A percentile compares a stretch with the other conserved stretches of the same genome.
Conservation (phyloP, 1,140 invertebrate genomes). For the Hyposmocoma kahamanoa region DNA sequence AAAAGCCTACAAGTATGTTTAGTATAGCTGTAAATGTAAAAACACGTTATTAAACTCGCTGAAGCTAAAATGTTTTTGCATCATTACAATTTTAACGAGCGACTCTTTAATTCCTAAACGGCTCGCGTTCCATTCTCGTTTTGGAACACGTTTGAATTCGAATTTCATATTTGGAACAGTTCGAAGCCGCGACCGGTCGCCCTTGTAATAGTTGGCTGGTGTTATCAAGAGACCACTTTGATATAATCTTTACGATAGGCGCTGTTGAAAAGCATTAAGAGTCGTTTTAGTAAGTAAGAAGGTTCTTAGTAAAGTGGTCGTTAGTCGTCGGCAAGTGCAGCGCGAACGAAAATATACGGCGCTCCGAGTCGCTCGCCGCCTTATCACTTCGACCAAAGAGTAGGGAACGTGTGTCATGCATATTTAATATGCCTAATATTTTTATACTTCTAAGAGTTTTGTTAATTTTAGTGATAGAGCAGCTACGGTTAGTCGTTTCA, state of each 20-base stretch:
- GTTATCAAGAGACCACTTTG: constrained; percentile 57
- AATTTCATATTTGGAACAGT: constrained; percentile 67
- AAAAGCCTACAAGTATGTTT: no score
- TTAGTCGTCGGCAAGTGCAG: constrained; percentile 68
- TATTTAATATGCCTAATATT: neutral
- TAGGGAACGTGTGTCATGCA: neutral
- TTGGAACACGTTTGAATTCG: constrained; percentile 59
- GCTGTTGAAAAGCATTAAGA: constrained; percentile 29
- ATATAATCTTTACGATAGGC: constrained; percentile 33
- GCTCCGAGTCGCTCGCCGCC: constrained; percentile 68
- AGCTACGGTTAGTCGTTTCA: no score
- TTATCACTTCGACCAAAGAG: constrained; percentile 63
- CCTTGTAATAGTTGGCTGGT: constrained; percentile 72
- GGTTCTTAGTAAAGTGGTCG: constrained; percentile 42
- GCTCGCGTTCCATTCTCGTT: constrained; percentile 38
- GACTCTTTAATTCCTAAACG: constrained; percentile 34
- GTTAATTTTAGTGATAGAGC: neutral
- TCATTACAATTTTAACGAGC: neutral
- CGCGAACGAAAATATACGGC: constrained; percentile 71
- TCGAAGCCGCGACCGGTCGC: constrained; percentile 52
- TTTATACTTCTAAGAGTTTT: neutral
- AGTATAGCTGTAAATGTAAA: no score
- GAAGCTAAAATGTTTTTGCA: no score
- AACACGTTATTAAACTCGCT: no score
- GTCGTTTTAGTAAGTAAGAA: constrained; percentile 15